Conservation (phyloP, 2,888 invertebrate species). For the Gonocerus acuteangulatus region DNA sequence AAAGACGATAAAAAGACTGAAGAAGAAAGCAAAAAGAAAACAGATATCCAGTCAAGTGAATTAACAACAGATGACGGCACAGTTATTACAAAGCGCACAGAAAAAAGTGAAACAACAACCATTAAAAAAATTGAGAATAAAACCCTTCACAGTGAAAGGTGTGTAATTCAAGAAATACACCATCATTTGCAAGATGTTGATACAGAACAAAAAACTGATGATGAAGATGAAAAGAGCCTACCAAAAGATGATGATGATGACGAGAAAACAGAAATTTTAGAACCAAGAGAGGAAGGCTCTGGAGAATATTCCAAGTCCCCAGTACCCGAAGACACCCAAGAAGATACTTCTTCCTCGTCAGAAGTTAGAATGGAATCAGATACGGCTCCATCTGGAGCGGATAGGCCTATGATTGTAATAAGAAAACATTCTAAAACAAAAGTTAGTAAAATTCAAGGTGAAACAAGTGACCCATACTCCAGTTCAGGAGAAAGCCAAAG, state of each 20-base stretch:
- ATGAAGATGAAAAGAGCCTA: background rate
- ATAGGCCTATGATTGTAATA: slow-evolving; percentile 43
- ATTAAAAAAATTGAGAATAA: slow-evolving; percentile 7
- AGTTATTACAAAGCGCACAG: slow-evolving; percentile 41
- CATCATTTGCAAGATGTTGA: slow-evolving; percentile 15
- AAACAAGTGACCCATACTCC: slow-evolving; percentile 60
- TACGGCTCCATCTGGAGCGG: slow-evolving; percentile 39
- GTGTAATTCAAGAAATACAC: slow-evolving; percentile 37
- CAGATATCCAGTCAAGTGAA: slow-evolving; percentile 19
- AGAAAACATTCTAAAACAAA: slow-evolving; percentile 42
- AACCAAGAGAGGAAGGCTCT: slow-evolving; percentile 36
- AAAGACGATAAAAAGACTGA: slow-evolving; percentile 29
- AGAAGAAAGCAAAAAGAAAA: slow-evolving; percentile 35
- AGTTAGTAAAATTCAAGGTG: slow-evolving; percentile 28
- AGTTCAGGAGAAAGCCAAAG: slow-evolving; percentile 85
- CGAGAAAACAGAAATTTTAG: slow-evolving; percentile 37
- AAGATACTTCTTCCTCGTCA: slow-evolving; percentile 41
- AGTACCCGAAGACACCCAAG: slow-evolving; percentile 38
- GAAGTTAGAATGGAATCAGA: slow-evolving; percentile 43
- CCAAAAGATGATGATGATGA: slow-evolving; percentile 23
- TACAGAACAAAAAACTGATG: slow-evolving; percentile 37
- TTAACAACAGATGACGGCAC: slow-evolving; percentile 39
- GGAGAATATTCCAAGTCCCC: slow-evolving; percentile 31
- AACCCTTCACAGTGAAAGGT: slow-evolving; percentile 32
- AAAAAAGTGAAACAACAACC: slow-evolving; percentile 24